Conservation (phyloP, 2,113 vertebrate genomes). For the Periophthalmus modestus region DNA sequence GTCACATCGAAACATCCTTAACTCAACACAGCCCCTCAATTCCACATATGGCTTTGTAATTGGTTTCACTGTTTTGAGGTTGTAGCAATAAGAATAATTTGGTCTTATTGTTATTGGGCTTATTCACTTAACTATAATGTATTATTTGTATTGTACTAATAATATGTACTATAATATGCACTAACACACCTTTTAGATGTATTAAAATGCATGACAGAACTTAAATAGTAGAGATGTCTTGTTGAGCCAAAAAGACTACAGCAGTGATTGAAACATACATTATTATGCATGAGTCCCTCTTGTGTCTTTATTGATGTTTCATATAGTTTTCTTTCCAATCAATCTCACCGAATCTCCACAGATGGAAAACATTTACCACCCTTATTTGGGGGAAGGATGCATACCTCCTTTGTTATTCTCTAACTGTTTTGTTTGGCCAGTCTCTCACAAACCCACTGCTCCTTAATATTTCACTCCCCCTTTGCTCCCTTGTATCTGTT, state of each 20-base stretch:
- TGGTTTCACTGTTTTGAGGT: background rate
- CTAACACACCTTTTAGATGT: background rate
- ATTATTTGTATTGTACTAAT: background rate
- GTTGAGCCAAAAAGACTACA: background rate
- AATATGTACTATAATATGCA: background rate
- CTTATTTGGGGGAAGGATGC: conserved; percentile 41
- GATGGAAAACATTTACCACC: conserved; percentile 1
- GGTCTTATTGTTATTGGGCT: no score
- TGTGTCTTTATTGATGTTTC: background rate
- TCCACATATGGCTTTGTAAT: background rate
- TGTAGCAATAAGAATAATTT: no score
- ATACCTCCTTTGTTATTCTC: conserved; percentile 9
- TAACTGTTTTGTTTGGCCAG: conserved; percentile 20
- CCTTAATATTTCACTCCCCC: conserved; percentile 4
- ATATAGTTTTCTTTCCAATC: background rate
- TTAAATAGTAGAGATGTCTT: background rate
- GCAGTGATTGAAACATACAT: background rate
- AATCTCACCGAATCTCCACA: conserved; percentile 7
- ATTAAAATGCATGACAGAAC: background rate
- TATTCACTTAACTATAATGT: no score
- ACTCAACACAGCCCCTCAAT: background rate
- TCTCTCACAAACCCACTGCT: background rate
- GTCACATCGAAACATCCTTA: background rate
- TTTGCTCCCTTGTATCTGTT: background rate
- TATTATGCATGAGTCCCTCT: conserved; percentile 19